Conservation (phyloP, 2,888 invertebrate genomes). For the Drosophila barbarae region DNA sequence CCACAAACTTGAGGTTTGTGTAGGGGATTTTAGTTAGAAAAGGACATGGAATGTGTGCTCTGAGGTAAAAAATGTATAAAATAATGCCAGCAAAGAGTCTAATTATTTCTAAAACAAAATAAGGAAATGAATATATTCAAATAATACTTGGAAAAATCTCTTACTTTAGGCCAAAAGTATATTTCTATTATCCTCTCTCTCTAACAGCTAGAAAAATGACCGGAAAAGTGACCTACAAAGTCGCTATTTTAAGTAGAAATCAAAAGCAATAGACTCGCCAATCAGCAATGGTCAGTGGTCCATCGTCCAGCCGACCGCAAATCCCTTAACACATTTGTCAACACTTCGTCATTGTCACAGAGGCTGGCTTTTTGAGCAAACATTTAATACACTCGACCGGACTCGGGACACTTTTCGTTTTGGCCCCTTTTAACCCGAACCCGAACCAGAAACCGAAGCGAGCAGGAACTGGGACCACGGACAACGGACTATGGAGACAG, state of each 20-base stretch:
- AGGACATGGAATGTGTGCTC: background rate
- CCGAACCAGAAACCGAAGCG: slow-evolving; percentile 1
- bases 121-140: too few species aligned
- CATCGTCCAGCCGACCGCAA: slow-evolving; percentile 71
- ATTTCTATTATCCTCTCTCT: slow-evolving; percentile 9
- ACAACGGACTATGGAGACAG: background rate
- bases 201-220: background rate
- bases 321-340: slow-evolving; percentile 78
- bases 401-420: slow-evolving; percentile 13
- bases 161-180: background rate
- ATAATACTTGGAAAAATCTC: background rate
- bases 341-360: slow-evolving; percentile 76
- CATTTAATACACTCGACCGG: slow-evolving; percentile 68
- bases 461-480: slow-evolving; percentile 2
- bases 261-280: slow-evolving; percentile 62
- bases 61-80: too few species aligned
- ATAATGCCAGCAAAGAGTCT: background rate
- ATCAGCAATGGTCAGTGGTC: slow-evolving; percentile 50
- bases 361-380: slow-evolving; percentile 47
- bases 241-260: slow-evolving; percentile 43
- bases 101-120: background rate
- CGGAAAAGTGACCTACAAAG: background rate
- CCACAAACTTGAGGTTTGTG: background rate
- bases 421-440: slow-evolving; percentile 39
- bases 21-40: background rate